These are phyloP conservation scores for Clarias gariepinus DNA, from an alignment of 2,113 vertebrate genomes.

Conservation along the genomic window DNA sequence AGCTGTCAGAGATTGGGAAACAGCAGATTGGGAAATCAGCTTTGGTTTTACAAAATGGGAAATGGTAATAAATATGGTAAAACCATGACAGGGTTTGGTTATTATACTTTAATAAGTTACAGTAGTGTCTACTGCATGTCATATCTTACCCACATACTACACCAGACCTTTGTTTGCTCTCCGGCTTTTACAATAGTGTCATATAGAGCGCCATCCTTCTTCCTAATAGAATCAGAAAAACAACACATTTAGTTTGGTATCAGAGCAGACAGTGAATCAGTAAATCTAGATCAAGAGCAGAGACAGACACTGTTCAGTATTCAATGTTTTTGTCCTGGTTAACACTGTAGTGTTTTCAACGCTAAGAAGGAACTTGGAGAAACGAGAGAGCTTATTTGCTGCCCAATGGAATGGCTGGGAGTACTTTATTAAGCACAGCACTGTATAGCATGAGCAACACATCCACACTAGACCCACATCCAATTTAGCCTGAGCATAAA, in stretches of 20 bases:
- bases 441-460: no score
- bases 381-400: no score
- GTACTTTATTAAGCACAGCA: no score
- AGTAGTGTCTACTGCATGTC: background rate
- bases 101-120: background rate
- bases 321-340: background rate
- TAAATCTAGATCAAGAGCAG: background rate
- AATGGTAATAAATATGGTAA: background rate
- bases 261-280: background rate
- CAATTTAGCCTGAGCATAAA: no score
- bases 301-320: background rate
- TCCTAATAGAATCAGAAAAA: no score
- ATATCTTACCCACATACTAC: background rate
- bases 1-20: no score
- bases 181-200: background rate
- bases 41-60: background rate
- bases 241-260: background rate
- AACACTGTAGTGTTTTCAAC: no score
- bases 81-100: background rate
- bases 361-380: no score
- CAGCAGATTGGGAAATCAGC: no score
- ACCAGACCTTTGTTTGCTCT: constrained; percentile 20
- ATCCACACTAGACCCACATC: no score
- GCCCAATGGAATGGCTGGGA: no score
- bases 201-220: background rate